Base-by-base conservation (phyloP, 2,888 invertebrate genomes). In the Elaeidobius kamerunicus region DNA sequence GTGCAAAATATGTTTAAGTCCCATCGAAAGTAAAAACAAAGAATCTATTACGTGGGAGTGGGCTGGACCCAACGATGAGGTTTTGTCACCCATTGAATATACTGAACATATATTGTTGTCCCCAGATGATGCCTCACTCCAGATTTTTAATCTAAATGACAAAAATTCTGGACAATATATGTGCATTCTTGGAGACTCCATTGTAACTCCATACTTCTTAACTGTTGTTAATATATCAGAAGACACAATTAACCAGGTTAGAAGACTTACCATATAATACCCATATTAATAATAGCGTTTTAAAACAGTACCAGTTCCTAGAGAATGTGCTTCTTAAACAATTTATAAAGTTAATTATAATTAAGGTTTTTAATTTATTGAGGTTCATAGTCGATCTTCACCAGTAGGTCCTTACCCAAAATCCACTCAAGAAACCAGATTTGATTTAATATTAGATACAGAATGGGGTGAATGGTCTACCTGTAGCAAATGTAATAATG, bases 391-490 rank as follows among this genome's bases (percentile, higher is more conserved):
- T 7, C 47, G 59, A 19, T 44, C 59, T 32, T 64, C 69, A 11
- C 59, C 63, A 12, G 41, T 63, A 19, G 69, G 69, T 5, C 69
- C 70, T 1, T 71, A 75, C 57, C 61, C 74, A 1, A 60, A 63
- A 61, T 57, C 65, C 27, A 58, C 69, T 0, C 60, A 65, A 46
- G 42, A 62, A 18, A 60, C 67, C 65, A 41, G 60, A 61, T 51
- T 69, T 63, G 66, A 73, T 52, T 60, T 83, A 46, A 62, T 68
- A 49, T 54, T 81, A 40, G 78, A 75, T 59, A 82, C 78, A 1
- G 68, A 71, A 5, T 86, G 86, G 85, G 72, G 77, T 1, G 64
- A 70, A 1, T 87, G 87, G 87, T 80, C 82, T 5, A 69, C 76
- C 19, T 87, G 88, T 67, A 84, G 81, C 53, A 69, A 67, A 6